Base-by-base conservation (phyloP, 1,140 invertebrate species). In the Mactra quadrangularis region DNA sequence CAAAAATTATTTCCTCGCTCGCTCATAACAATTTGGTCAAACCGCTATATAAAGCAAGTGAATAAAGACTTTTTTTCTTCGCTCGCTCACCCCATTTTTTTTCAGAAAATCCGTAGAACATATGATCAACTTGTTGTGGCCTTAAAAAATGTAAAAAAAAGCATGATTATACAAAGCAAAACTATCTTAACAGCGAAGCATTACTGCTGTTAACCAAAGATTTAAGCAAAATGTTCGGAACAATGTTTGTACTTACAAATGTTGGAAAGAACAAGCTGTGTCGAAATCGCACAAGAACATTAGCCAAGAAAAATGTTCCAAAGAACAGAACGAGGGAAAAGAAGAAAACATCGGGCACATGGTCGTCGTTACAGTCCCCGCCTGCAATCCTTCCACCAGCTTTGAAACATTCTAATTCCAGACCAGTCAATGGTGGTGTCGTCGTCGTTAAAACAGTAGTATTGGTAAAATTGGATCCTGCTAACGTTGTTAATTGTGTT, bases 321-420 rank as follows among this genome's bases (percentile, higher is more conserved):
- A 97, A 91, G 93, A 99, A 99, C 59, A 99, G 94, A 62, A 99
- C 95, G 31, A 98, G 53, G 75, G 98, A 99, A 96, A 99, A 98
- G 70, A 99, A 95, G 94, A 98, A 99, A 85, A 99, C 97, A 94
- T 99, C 90, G 11, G 90, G 87, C n/a, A 89, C 86, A 79, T 88
- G 89, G 13, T 70, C 57, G n/a, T 66, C 33, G 29, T 11, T 84
- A 68, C 83, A 87, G 31, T 83, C 35, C 55, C 45, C 6, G 45
- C 50, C 27, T 50, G 52, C 71, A 86, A 91, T 4, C 78, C 71
- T 19, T 85, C 72, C 17, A 50, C 59, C 72, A 70, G 72, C 0
- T 38, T 64, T 13, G 13, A 33, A 29, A 52, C 50, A 55, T 25
- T 47, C 31, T 15, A 17, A 59, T 33, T 27, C 29, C 38, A 74